Conservation (phyloP, 1,140 invertebrate species). For the Potamilus streckersoni region DNA sequence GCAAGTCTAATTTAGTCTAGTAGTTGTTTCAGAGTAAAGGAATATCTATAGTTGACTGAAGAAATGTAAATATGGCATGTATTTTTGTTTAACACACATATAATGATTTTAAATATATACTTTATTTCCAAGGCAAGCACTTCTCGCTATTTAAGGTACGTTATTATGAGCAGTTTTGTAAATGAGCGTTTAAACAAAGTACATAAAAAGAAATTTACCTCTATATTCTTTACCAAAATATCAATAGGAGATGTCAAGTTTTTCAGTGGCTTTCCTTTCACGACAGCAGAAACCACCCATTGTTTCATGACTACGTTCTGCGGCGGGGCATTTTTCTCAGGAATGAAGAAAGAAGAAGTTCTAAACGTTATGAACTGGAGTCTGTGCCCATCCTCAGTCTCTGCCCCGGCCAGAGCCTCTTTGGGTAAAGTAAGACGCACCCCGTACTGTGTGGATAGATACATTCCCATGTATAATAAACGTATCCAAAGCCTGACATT, state of each 20-base stretch:
- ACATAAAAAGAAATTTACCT: conserved; percentile 32
- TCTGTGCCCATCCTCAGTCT: conserved; percentile 10
- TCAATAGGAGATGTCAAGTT: conserved; percentile 65
- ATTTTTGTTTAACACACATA: neutral
- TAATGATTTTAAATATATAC: neutral
- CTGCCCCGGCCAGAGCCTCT: conserved; percentile 30
- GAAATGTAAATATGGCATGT: too few species aligned
- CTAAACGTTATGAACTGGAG: conserved; percentile 48
- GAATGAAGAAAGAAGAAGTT: conserved; percentile 51
- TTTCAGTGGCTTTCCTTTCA: conserved; percentile 54
- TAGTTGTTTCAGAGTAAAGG: too few species aligned
- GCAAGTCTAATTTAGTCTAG: too few species aligned
- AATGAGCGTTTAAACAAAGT: neutral
- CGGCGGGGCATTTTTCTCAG: conserved; percentile 21
- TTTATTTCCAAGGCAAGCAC: neutral
- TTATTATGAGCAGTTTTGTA: neutral
- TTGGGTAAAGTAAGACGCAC: conserved; percentile 36
- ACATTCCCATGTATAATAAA: neutral
- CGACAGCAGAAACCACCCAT: conserved; percentile 55
- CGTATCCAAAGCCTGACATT: neutral
- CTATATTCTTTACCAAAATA: conserved; percentile 57
- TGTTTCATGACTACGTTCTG: conserved; percentile 48
- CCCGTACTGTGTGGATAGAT: conserved; percentile 27
- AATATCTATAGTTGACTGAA: too few species aligned
- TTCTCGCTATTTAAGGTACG: neutral